Conservation (phyloP, 2,888 invertebrate species). For the Leptothorax acervorum region DNA sequence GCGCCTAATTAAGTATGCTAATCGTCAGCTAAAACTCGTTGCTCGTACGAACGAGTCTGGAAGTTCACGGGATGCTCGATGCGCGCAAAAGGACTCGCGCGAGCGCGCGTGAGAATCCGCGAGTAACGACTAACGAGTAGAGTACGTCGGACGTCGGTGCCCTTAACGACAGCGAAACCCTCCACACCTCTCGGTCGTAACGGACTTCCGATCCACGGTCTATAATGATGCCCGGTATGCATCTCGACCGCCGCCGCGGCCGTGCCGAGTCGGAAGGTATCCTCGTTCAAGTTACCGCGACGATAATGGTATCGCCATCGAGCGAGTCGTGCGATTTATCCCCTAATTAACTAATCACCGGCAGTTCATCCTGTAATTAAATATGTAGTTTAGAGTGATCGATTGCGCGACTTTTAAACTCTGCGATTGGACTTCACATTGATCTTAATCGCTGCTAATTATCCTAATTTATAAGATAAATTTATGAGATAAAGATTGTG, state of each 20-base stretch:
- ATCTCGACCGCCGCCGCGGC: not conserved
- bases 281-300: not conserved
- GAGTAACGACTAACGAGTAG: conserved; percentile 35
- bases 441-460: not conserved
- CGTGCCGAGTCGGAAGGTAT: not conserved
- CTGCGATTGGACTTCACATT: not conserved
- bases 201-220: conserved; percentile 16
- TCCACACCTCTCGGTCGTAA: conserved; percentile 22
- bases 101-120: conserved; percentile 33
- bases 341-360: conserved; percentile 18
- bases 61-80: conserved; percentile 47
- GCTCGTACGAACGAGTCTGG: conserved; percentile 50
- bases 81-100: conserved; percentile 34
- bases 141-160: no score
- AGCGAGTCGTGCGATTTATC: not conserved
- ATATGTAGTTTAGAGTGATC: not conserved
- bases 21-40: conserved; percentile 65
- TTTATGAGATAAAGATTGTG: not conserved
- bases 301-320: conserved; percentile 13
- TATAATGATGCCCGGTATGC: conserved; percentile 8
- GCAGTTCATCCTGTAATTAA: not conserved
- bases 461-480: conserved; percentile 1
- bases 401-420: not conserved
- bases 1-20: conserved; percentile 73
- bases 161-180: conserved; percentile 27